A percentile compares a stretch with the other conserved stretches of the same genome.
phyloP scores from a whole-genome alignment of 1,140 invertebrate species.

The Macrostomum lignano region DNA sequence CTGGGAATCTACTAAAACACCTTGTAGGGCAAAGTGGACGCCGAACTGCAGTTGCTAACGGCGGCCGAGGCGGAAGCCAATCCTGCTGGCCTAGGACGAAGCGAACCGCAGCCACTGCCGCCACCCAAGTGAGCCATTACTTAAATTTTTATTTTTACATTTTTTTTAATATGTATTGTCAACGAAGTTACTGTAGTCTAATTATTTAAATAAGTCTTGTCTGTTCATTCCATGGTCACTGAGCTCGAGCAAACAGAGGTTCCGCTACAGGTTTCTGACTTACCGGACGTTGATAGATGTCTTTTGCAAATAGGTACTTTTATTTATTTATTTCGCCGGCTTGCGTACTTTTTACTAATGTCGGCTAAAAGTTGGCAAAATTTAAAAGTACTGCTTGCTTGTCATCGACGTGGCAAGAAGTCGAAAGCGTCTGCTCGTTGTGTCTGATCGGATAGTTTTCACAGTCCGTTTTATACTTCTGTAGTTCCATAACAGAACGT shows the following conservation, averaged over 20 bases:
- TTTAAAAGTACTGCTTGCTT: too few species aligned
- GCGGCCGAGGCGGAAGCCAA: slow-evolving; percentile 59
- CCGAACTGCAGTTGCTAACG: slow-evolving; percentile 54
- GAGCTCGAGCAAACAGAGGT: background rate
- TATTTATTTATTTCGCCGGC: slow-evolving; percentile 20
- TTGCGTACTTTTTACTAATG: too few species aligned
- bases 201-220: too few species aligned
- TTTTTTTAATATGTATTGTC: background rate
- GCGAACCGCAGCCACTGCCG: slow-evolving; percentile 43
- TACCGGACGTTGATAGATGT: background rate
- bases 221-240: background rate
- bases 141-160: slow-evolving; percentile 16
- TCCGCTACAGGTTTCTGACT: too few species aligned
- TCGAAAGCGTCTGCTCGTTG: too few species aligned
- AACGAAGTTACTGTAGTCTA: too few species aligned
- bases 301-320: background rate
- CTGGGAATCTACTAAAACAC: background rate
- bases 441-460: too few species aligned
- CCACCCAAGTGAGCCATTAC: slow-evolving; percentile 55
- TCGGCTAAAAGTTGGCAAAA: too few species aligned
- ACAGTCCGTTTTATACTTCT: too few species aligned
- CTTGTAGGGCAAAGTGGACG: slow-evolving; percentile 54
- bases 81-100: slow-evolving; percentile 51
- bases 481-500: too few species aligned
- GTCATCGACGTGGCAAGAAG: too few species aligned